Percentiles rank a stretch among this genome's conserved stretches.
Conservation (phyloP, 2,113 vertebrate species). For the Amphilophus citrinellus region DNA sequence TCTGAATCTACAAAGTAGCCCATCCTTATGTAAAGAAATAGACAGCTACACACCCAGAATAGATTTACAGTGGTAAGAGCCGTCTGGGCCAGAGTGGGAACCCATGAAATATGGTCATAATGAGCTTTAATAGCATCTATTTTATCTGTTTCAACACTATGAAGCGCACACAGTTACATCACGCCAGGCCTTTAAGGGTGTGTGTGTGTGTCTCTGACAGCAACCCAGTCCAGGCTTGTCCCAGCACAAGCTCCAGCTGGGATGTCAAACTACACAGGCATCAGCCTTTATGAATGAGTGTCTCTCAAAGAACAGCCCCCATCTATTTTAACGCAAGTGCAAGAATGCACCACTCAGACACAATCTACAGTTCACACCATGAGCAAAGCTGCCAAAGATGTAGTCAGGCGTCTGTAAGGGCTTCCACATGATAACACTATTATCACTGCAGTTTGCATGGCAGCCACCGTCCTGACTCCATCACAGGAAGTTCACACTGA, state of each 20-base stretch:
- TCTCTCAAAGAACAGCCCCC: constrained; percentile 18
- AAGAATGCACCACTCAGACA: constrained; percentile 13
- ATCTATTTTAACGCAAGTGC: background rate
- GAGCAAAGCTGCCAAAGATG: constrained; percentile 26
- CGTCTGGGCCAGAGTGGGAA: constrained; percentile 19
- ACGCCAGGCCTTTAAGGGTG: background rate
- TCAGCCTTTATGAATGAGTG: constrained; percentile 37
- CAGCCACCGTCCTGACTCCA: background rate
- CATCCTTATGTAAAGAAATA: constrained; percentile 47
- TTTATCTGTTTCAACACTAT: constrained; percentile 14
- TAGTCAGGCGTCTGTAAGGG: constrained; percentile 5
- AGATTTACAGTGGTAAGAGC: constrained; percentile 39
- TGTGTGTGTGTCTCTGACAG: constrained; percentile 4
- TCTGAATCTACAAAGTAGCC: constrained; percentile 36
- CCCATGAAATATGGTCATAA: constrained; percentile 11
- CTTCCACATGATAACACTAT: background rate
- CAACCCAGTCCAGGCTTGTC: background rate
- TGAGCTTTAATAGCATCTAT: constrained; percentile 11
- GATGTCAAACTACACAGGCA: constrained; percentile 18
- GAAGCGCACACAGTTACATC: constrained; percentile 28
- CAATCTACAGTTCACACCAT: constrained; percentile 25
- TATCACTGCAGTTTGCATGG: background rate
- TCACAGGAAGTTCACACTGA: background rate
- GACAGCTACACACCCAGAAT: constrained; percentile 53
- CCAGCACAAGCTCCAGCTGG: constrained; percentile 12